Evolutionary conservation across 2,113 vertebrate species (phyloP).

Genomic region (Puntigrus tetrazona): DNA sequence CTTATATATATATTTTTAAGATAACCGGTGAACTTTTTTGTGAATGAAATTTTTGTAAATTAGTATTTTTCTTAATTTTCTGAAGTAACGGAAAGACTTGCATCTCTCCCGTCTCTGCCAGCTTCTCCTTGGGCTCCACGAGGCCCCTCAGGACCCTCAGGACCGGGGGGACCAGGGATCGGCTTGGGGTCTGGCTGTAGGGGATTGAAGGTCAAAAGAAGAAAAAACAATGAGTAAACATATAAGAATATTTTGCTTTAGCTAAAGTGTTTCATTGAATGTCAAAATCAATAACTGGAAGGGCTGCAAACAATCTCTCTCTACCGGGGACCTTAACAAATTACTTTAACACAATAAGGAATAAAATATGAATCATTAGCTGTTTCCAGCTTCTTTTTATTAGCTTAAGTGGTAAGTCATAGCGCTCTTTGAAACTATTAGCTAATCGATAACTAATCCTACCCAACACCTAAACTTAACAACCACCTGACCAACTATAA

Average conservation of each 20-base stretch:
- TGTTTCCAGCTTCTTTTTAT: constrained; percentile 8
- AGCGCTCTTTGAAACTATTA: no score
- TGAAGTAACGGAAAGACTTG: constrained; percentile 54
- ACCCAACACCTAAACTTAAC: no score
- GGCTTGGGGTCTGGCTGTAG: constrained; percentile 74
- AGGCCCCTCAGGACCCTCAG: constrained; percentile 70
- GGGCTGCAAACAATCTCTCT: background rate
- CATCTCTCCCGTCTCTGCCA: constrained; percentile 79
- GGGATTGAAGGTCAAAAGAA: constrained; percentile 25
- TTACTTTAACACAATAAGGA: background rate
- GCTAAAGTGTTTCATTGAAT: background rate
- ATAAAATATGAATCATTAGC: background rate
- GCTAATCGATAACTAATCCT: no score
- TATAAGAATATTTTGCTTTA: background rate
- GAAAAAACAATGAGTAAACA: background rate
- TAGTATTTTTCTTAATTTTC: background rate
- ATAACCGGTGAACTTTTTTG: no score
- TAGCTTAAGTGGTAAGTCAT: no score
- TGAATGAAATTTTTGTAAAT: no score
- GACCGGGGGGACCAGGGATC: constrained; percentile 73
- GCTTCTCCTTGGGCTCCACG: constrained; percentile 72
- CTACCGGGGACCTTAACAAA: background rate
- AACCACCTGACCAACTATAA: no score
- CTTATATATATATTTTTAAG: no score
- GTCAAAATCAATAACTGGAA: constrained; percentile 2